Base-by-base conservation (phyloP, 2,888 invertebrate species). In the Scelioninae gen. 1 region DNA sequence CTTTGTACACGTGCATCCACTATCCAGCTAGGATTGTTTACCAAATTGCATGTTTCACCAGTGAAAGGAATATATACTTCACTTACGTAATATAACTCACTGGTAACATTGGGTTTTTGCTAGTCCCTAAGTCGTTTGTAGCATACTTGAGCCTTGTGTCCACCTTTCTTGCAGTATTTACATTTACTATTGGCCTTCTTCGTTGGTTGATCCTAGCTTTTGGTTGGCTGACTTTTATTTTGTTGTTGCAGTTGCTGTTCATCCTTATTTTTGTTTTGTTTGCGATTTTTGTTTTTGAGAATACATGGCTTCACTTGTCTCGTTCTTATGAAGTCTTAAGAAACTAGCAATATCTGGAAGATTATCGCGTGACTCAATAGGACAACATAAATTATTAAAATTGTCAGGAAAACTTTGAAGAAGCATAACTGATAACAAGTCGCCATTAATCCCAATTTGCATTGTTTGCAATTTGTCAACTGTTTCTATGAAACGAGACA, bases 371-470 rank as follows among this genome's bases (percentile, higher is more conserved):
- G 49, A 49, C 34, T 63, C 34, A 0, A 63, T 49, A 0, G 63
- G 49, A 11, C 49, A 63, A 9, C 16, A 1, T 49, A 63, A 49
- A 29, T 49, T 49, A 8, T 63, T 34, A 11, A 11, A 43, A 4
- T 15, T 53, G 6, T 31, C 31, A 4, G 66, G 66, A 0, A 66
- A 29, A 43, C 81, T 82, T 15, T 76, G 66, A 5, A 79, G 40
- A 0, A 81, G 29, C 71, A 81, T 56, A 7, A 75, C 38, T 0
- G 65, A 15, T 0, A 76, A 23, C 0, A 80, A 8, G 10, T 68
- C 74, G 8, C 85, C 68, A 38, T 68, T 66, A 0, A 85, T 79
- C 0, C 51, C 75, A 0, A 82, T 65, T 0, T 86, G 87, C 85
- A 90, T 90, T 86, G 31, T 2, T 7, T 32, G 11, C 8, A 62